phyloP scores from a whole-genome alignment of 1,140 invertebrate genomes.

The Watersipora subatra region DNA sequence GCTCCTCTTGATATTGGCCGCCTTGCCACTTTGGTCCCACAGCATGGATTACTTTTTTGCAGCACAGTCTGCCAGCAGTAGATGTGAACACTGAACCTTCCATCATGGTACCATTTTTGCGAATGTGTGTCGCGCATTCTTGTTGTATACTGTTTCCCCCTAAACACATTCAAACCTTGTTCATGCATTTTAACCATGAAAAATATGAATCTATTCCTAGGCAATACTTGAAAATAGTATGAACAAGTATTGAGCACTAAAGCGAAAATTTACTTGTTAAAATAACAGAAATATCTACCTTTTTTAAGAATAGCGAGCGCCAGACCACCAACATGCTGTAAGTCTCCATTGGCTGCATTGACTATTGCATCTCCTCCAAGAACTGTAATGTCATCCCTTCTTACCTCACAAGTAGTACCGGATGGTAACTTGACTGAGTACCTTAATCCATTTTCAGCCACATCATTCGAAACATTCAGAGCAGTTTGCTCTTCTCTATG shows the following conservation, averaged over 20 bases:
- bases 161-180: too few relatives aligned
- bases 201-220: too few relatives aligned
- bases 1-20: neutral
- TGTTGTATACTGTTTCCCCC: neutral
- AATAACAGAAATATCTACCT: neutral
- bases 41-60: constrained; percentile 10
- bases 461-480: too few relatives aligned
- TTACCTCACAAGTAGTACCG: too few relatives aligned
- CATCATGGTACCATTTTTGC: neutral
- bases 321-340: neutral
- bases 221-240: too few relatives aligned
- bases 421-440: too few relatives aligned
- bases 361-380: neutral
- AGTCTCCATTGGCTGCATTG: neutral
- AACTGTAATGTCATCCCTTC: neutral
- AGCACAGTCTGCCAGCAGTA: constrained; percentile 8
- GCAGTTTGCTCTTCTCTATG: too few relatives aligned
- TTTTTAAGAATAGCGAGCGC: neutral
- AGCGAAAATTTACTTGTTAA: too few relatives aligned
- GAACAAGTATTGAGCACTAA: too few relatives aligned
- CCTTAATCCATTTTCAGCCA: too few relatives aligned
- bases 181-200: too few relatives aligned
- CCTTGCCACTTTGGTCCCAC: constrained; percentile 10
- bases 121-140: neutral
- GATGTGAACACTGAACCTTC: neutral